Evolutionary conservation across 2,797 vertebrate genomes (phyloP), one percentile per base, ranked within the genome.

Genomic region (Erpetoichthys calabaricus): DNA sequence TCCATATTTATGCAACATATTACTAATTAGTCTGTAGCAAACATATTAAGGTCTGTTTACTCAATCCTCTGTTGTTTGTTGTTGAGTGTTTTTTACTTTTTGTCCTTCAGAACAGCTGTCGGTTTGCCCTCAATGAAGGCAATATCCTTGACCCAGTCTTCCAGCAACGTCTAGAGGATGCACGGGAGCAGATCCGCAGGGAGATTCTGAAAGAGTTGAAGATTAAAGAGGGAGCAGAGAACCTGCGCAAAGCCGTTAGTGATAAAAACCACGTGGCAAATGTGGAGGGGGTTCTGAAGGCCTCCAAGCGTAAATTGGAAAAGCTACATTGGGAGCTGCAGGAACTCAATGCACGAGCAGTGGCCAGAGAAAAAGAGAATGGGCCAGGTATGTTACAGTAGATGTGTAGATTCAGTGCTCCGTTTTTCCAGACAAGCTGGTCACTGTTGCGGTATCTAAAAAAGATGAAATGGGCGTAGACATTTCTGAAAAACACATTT

Each of bases 201-300:
- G 86, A 94, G 67, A 97, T 98, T 73, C 94, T 93, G 77, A 82
- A 90, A 6, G 93, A 97, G 62, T 70, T 97, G 65, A 98, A 95
- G 71, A 96, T 98, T 65, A 98, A 97, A 70, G 92, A 97, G 65
- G 94, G 91, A 0, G 82, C 89, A 0, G 94, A 98, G 74, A 84
- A 95, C 57, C 63, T 98, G 60, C 82, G 86, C 9, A 82, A 87
- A 3, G 94, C 81, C 0, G 86, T 90, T 44, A 92, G 89, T 3
- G 91, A 88, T 70, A 89, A 88, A 4, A 96, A 85, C 70, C 90
- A 83, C 4, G 85, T 90, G 1, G 81, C 79, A 1, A 89, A 91
- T 0, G 90, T 98, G 6, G 91, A 92, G 62, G 89, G 85, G 1
- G 82, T 92, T 57, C 79, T 98, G 8, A 86, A 82, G 42, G 86